Base-by-base conservation (phyloP, 2,797 vertebrate species). In the Discoglossus pictus region DNA sequence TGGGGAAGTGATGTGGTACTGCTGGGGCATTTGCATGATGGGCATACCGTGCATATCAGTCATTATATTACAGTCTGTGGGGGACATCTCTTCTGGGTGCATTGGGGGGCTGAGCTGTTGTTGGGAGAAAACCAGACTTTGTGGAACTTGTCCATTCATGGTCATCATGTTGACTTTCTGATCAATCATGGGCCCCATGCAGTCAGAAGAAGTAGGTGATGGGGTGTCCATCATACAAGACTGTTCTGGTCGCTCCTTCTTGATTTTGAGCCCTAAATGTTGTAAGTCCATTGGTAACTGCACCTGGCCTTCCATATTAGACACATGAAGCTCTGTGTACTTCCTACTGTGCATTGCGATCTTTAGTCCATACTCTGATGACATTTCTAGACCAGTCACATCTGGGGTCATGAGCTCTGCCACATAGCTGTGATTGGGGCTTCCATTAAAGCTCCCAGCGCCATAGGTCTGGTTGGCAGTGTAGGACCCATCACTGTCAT, bases 321-420 rank as follows among this genome's bases (percentile, higher is more conserved):
- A 24, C 3, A 83, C 83, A 1, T 84, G 80, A 69, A 96, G 82
- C 56, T 95, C 93, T 0, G 93, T 92, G 80, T 93, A 94, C 73
- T 94, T 91, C 66, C 81, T 79, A 1, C 73, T 75, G 13, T 83
- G 87, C 58, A 82, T 73, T 38, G 77, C 78, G 55, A 71, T 47
- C 64, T 87, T 88, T 2, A 74, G 54, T 3, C 59, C 63, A 66
- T 75, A 76, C 6, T 86, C 84, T 23, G 75, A 70, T 2, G 74
- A 75, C 3, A 60, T 20, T 27, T 87, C 85, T 31, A 69, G 20
- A 9, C 50, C 39, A 21, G 50, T 24, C 46, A 84, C 59, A 46
- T 93, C 93, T 17, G 92, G 84, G 1, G 90, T 89, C 23, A 94
- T 87, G 10, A 97, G 87, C 87, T 96, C 93, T 12, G 89, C 91